Percentiles rank a stretch among this genome's conserved stretches.
Evolutionary conservation across 2,113 vertebrate species (phyloP).

Genomic region (Raja brachyura): DNA sequence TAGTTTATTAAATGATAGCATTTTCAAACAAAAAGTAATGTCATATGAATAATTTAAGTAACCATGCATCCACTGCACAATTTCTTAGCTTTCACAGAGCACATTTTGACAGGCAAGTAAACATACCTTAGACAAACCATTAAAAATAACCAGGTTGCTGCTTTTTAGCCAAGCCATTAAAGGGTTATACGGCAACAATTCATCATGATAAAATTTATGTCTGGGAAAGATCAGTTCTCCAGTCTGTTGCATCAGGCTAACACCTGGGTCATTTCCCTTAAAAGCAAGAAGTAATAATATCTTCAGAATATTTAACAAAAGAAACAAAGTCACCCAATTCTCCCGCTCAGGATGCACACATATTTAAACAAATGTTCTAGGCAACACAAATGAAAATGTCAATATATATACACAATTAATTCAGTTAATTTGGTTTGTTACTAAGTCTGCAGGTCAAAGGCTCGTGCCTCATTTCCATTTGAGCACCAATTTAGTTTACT

Average conservation of each 20-base stretch:
- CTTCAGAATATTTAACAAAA: not conserved
- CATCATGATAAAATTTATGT: constrained; percentile 25
- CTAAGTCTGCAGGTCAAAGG: not conserved
- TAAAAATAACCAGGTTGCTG: constrained; percentile 42
- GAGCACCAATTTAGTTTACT: not conserved
- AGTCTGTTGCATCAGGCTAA: fast-evolving
- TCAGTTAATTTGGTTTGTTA: not conserved
- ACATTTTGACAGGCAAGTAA: not conserved
- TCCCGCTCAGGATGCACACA: not conserved
- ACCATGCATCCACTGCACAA: not conserved
- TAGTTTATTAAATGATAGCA: too few relatives aligned
- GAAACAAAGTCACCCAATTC: not conserved
- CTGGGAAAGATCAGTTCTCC: constrained; percentile 29
- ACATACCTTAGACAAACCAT: constrained; percentile 44
- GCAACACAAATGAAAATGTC: not conserved
- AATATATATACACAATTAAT: not conserved
- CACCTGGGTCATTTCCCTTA: constrained; percentile 44
- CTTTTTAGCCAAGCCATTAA: constrained; percentile 50
- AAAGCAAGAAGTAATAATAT: not conserved
- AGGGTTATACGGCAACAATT: constrained; percentile 40
- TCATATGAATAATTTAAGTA: not conserved
- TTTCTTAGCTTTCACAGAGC: not conserved
- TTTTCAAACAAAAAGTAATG: not conserved
- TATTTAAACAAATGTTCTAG: not conserved
- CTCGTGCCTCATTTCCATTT: not conserved